Evolutionary conservation across 2,113 vertebrate genomes (phyloP).

Genomic region (Ardeotis arabs): DNA sequence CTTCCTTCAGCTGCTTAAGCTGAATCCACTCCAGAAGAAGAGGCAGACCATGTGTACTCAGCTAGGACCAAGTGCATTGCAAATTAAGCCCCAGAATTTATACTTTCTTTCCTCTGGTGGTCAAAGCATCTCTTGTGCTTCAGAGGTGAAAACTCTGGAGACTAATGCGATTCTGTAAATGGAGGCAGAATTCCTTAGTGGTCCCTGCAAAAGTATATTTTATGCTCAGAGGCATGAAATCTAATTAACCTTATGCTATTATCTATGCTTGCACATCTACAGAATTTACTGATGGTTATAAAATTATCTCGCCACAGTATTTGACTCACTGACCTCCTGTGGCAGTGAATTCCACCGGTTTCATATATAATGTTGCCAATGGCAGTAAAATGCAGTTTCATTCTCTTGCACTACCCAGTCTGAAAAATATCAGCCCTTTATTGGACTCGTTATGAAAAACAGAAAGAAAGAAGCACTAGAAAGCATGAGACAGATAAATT

Average conservation of each 20-base stretch:
- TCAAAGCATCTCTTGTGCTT: neutral
- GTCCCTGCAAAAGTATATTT: conserved; percentile 30
- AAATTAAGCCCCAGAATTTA: neutral
- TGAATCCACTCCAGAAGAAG: neutral
- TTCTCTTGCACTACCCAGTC: neutral
- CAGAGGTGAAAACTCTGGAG: neutral
- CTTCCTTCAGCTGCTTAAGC: neutral
- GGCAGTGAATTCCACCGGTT: neutral
- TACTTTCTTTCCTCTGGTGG: neutral
- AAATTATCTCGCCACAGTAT: conserved; percentile 63
- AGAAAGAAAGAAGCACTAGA: neutral
- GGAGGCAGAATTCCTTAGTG: conserved; percentile 23
- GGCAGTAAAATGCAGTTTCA: neutral
- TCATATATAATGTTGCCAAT: conserved; percentile 27
- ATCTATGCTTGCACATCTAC: conserved; percentile 51
- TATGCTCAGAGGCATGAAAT: conserved; percentile 53
- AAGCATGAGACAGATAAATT: neutral
- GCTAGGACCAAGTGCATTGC: neutral
- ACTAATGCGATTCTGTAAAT: conserved; percentile 12
- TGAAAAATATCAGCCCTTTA: neutral
- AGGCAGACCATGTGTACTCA: neutral
- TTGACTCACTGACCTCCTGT: conserved; percentile 55
- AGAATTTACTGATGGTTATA: conserved; percentile 68
- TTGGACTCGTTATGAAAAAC: neutral
- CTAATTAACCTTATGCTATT: conserved; percentile 71